phyloP scores from a whole-genome alignment of 2,113 vertebrate species.

The Sminthopsis crassicaudata region DNA sequence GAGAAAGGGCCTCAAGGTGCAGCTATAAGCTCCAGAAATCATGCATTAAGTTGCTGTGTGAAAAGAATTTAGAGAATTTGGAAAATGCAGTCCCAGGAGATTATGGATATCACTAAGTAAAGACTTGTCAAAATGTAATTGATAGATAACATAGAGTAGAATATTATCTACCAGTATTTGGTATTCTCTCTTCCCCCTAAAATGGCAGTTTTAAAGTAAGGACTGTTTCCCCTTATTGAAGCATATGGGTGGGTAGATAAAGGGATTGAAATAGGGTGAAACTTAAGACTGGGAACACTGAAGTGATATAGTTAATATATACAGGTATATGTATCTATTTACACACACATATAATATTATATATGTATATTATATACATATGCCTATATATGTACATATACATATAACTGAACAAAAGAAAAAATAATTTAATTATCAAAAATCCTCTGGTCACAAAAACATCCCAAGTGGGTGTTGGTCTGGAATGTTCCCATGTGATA shows the following conservation, averaged over 20 bases:
- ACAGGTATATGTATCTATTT: background rate
- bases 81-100: background rate
- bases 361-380: background rate
- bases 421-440: background rate
- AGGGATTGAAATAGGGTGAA: background rate
- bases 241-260: background rate
- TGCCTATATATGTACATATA: background rate
- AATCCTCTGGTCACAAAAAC: slow-evolving; percentile 61
- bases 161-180: background rate
- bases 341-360: background rate
- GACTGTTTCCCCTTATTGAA: background rate
- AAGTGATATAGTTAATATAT: background rate
- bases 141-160: background rate
- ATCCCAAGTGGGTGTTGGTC: slow-evolving; percentile 48
- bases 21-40: background rate
- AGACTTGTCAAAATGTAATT: background rate
- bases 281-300: background rate
- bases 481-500: slow-evolving; percentile 18
- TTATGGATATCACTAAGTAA: background rate
- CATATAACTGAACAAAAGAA: no score
- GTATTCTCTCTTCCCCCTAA: background rate
- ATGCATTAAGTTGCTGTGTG: accelerated
- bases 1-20: background rate
- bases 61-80: background rate
- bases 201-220: background rate